Conservation (phyloP, 2,888 invertebrate genomes). For the Agapetus fuscipes region DNA sequence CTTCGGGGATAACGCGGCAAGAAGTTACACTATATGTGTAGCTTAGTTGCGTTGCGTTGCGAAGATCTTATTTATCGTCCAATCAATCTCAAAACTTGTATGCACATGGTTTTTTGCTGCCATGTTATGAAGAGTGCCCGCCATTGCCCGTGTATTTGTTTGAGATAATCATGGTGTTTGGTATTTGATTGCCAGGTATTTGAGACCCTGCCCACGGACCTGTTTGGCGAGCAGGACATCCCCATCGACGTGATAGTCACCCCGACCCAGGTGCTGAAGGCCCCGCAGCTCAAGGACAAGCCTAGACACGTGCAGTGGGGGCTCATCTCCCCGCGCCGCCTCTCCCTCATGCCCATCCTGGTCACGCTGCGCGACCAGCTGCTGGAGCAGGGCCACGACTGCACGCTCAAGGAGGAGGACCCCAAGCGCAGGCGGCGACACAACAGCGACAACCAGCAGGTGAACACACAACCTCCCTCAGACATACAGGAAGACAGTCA, state of each 20-base stretch:
- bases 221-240: conserved; percentile 74
- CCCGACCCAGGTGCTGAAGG: conserved; percentile 55
- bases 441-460: conserved; percentile 25
- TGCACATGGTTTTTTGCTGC: too few species aligned
- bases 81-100: too few species aligned
- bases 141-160: too few species aligned
- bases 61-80: too few species aligned
- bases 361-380: conserved; percentile 56
- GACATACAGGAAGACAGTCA: too few species aligned
- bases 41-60: too few species aligned
- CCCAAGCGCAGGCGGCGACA: conserved; percentile 17
- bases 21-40: too few species aligned
- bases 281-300: conserved; percentile 4
- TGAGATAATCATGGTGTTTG: too few species aligned
- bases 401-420: conserved; percentile 54
- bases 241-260: conserved; percentile 82
- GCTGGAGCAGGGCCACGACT: conserved; percentile 53
- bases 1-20: too few species aligned
- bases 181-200: conserved; percentile 55
- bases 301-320: conserved; percentile 61
- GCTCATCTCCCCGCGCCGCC: conserved; percentile 57
- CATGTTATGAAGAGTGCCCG: too few species aligned
- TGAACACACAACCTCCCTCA: too few species aligned
- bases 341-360: conserved; percentile 65
- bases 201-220: conserved; percentile 60